Percentiles rank a stretch among this genome's conserved stretches.
These are phyloP conservation scores for Cylas formicarius DNA, from an alignment of 1,140 invertebrate species.

Conservation along the genomic window DNA sequence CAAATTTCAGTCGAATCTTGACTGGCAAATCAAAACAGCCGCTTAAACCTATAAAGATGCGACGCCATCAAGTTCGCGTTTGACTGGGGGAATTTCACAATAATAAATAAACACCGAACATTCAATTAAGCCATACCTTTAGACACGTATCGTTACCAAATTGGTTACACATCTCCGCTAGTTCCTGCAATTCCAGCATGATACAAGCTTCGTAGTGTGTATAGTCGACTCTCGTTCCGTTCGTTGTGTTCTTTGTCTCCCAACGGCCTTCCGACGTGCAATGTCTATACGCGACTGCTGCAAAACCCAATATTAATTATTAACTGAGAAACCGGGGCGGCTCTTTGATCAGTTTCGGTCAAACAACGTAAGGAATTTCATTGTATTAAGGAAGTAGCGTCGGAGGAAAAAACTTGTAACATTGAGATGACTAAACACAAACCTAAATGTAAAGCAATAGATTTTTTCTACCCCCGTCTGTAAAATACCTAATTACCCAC, in stretches of 20 bases:
- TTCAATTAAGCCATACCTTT: constrained; percentile 33
- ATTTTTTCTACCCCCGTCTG: too few relatives aligned
- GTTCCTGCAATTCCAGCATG: constrained; percentile 59
- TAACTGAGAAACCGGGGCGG: too few relatives aligned
- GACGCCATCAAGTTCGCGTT: background rate
- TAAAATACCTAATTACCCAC: too few relatives aligned
- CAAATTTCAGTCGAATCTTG: background rate
- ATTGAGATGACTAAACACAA: too few relatives aligned
- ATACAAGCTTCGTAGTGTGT: constrained; percentile 83
- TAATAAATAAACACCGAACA: background rate
- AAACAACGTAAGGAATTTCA: too few relatives aligned
- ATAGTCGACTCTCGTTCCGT: constrained; percentile 57
- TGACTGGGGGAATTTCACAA: background rate
- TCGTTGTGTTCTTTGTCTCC: constrained; percentile 42
- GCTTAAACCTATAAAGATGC: background rate
- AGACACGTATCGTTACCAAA: constrained; percentile 50
- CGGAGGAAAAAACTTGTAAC: too few relatives aligned
- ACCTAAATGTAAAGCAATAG: too few relatives aligned
- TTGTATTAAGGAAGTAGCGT: too few relatives aligned
- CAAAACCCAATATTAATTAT: constrained; percentile 46
- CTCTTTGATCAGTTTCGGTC: background rate
- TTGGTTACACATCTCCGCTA: constrained; percentile 49
- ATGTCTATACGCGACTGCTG: constrained; percentile 53
- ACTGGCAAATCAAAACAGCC: background rate
- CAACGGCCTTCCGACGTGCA: constrained; percentile 69